Evolutionary conservation across 2,797 vertebrate genomes (phyloP).

Genomic region (Glyptemys insculpta): DNA sequence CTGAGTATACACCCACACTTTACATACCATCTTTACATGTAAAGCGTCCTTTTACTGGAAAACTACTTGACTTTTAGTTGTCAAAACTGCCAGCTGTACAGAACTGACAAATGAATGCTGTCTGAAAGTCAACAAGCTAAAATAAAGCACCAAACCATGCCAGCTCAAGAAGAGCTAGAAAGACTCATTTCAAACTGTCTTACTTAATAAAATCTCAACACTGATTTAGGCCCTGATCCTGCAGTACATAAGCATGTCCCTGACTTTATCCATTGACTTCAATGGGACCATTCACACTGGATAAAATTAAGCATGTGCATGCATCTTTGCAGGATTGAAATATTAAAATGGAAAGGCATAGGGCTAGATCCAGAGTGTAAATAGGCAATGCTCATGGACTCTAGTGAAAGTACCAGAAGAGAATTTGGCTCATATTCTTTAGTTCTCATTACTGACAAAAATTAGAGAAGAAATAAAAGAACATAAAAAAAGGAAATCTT

Average conservation of each 20-base stretch:
- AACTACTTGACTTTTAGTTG: background rate
- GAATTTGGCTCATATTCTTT: background rate
- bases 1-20: background rate
- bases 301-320: background rate
- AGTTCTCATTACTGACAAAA: background rate
- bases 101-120: constrained; percentile 12
- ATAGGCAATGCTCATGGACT: background rate
- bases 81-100: background rate
- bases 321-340: background rate
- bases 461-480: background rate
- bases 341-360: background rate
- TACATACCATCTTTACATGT: background rate
- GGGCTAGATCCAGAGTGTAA: background rate
- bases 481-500: background rate
- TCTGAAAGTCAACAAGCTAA: background rate
- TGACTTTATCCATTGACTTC: background rate
- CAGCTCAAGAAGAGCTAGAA: background rate
- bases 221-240: background rate
- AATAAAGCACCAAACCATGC: constrained; percentile 23
- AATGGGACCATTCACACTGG: background rate
- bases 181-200: background rate
- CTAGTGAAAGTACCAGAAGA: background rate
- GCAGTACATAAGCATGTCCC: background rate
- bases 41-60: background rate
- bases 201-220: constrained; percentile 6